Evolutionary conservation across 2,888 invertebrate genomes (phyloP), one percentile per base, ranked within the genome.

Genomic region (Cephus nigrinus): DNA sequence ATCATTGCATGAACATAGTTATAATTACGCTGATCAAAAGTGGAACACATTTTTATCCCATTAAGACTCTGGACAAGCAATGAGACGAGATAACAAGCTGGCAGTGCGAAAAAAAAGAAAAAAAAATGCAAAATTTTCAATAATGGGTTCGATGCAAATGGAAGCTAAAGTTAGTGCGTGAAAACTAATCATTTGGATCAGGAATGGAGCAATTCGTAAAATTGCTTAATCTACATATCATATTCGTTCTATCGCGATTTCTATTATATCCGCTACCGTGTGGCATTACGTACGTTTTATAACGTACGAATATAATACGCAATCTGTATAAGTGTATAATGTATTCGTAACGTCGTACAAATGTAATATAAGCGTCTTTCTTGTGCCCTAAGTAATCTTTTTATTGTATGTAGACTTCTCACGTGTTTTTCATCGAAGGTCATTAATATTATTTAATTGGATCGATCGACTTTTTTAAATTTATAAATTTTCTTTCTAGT

Each of bases 331-430:
- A 79, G 72, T 78, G 69, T 75, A 79, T 69, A 76, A 78, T 81
- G 80, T 80, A 82, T 80, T 78, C 75, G 80, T 80, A 75, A 78
- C 69, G 73, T 80, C 77, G 78, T 78, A 82, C 83, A 82, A 80
- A 84, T 83, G 79, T 83, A 83, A 80, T 81, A 78, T 82, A 81
- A 86, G 86, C 86, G 85, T 86, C 83, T 85, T 85, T 82, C 80
- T 86, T 86, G 86, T 84, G 86, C 85, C 85, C 86, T 85, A 86
- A 86, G 85, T 85, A 76, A 81, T 81, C 78, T 84, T 68, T 81
- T 85, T 85, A 84, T 86, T 85, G 84, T 85, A 81, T 81, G 82
- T 76, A 55, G 23, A 55, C 55, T 55, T 55, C 23, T 55, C 55
- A 55, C 55, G 55, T 55, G 55, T 55, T 55, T 40, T 55, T 55